These are phyloP conservation scores for Ceratoteleas bidentatus DNA, from an alignment of 1,140 invertebrate species.

Conservation along the genomic window DNA sequence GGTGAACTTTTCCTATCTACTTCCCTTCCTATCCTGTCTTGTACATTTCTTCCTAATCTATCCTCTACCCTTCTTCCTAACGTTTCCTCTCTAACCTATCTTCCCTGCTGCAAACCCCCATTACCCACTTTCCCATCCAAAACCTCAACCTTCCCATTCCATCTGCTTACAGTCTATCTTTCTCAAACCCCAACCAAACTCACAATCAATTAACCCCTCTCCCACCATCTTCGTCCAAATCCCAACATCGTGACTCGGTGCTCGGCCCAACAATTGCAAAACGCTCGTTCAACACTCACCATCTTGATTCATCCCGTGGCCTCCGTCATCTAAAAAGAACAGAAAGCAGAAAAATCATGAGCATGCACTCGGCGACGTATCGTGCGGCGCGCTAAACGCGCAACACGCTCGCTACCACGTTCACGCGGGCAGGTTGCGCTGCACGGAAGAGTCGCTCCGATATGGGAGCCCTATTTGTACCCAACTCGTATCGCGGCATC, in stretches of 20 bases:
- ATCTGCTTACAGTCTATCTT: too few species aligned
- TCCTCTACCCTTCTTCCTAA: too few species aligned
- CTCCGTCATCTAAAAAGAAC: conserved; percentile 74
- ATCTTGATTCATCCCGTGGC: conserved; percentile 79
- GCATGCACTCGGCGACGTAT: conserved; percentile 42
- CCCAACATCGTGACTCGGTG: conserved; percentile 1
- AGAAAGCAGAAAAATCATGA: conserved; percentile 66
- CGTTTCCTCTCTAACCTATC: too few species aligned
- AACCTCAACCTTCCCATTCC: too few species aligned
- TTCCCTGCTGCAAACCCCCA: too few species aligned
- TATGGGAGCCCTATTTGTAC: conserved; percentile 76
- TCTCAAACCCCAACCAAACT: too few species aligned
- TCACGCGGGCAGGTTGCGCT: conserved; percentile 69
- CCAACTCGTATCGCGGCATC: conserved; percentile 73
- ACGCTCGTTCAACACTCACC: conserved; percentile 71
- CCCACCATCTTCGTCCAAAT: too few species aligned
- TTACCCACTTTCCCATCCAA: too few species aligned
- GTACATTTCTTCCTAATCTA: too few species aligned
- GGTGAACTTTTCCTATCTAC: too few species aligned
- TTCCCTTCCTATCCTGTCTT: too few species aligned
- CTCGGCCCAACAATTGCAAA: neutral
- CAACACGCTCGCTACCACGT: conserved; percentile 55
- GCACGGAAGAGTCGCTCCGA: conserved; percentile 63
- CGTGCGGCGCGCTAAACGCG: conserved; percentile 51
- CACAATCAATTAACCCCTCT: too few species aligned